These are phyloP conservation scores for Plecturocebus donacophilus DNA, from an alignment of 2,113 vertebrate species.

Conservation along the genomic window DNA sequence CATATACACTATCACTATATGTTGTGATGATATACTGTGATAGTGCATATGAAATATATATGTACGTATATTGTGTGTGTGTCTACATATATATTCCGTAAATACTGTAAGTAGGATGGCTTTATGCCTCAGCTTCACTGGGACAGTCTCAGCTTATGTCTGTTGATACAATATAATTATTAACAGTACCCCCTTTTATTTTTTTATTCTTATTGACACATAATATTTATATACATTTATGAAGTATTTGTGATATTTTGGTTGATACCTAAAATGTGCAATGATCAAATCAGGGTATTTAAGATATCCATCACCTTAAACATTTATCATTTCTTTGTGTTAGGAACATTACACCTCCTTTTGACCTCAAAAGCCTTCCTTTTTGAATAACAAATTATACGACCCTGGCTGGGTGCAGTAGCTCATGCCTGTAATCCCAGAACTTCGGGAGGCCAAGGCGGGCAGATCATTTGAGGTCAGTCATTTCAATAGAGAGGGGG, in stretches of 20 bases:
- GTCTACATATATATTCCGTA: too few relatives aligned
- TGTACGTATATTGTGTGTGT: too few relatives aligned
- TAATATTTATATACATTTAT: not conserved
- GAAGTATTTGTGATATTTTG: not conserved
- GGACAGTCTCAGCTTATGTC: not conserved
- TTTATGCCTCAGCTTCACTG: not conserved
- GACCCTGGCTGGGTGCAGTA: not conserved
- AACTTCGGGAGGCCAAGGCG: too few relatives aligned
- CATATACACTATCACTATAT: too few relatives aligned
- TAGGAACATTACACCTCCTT: not conserved
- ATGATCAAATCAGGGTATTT: too few relatives aligned
- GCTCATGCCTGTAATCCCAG: too few relatives aligned
- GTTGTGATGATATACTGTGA: too few relatives aligned
- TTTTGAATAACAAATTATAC: not conserved
- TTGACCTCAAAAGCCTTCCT: not conserved
- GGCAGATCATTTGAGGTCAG: too few relatives aligned
- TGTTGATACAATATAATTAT: not conserved
- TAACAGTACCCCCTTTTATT: not conserved
- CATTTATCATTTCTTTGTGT: not conserved
- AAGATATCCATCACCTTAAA: too few relatives aligned
- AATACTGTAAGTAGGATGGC: not conserved
- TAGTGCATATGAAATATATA: too few relatives aligned
- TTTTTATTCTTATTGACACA: not conserved
- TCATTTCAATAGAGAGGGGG: too few relatives aligned
- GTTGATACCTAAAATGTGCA: too few relatives aligned